Evolutionary conservation across 2,113 vertebrate genomes (phyloP).

Genomic region (Ptyas mucosa): DNA sequence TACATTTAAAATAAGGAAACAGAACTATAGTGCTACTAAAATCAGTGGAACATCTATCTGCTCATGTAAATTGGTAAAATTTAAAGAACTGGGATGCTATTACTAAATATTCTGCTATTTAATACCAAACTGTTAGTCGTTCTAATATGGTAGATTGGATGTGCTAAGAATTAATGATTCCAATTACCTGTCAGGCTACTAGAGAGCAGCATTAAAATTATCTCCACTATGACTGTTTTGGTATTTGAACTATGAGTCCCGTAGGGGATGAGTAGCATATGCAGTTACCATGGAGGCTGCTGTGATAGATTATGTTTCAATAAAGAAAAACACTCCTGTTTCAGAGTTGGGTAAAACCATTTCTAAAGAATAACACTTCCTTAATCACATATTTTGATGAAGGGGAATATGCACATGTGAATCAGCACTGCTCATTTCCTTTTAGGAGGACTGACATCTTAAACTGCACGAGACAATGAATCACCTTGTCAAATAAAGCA

Average conservation of each 20-base stretch:
- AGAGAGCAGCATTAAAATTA: constrained; percentile 31
- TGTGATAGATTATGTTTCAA: constrained; percentile 60
- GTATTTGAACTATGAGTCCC: constrained; percentile 16
- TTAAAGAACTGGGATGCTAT: background rate
- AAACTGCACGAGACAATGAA: constrained; percentile 70
- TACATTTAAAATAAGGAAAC: background rate
- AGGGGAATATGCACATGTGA: constrained; percentile 59
- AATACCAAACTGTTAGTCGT: background rate
- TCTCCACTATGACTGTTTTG: constrained; percentile 33
- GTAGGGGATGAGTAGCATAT: constrained; percentile 8
- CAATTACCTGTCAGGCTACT: constrained; percentile 38
- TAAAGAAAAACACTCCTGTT: constrained; percentile 60
- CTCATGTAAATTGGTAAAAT: background rate
- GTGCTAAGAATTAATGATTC: constrained; percentile 43
- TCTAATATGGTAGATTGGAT: constrained; percentile 7
- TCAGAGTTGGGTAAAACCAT: constrained; percentile 62
- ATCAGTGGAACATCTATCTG: background rate
- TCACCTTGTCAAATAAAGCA: constrained; percentile 76
- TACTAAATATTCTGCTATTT: background rate
- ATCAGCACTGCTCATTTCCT: constrained; percentile 65
- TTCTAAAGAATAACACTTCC: constrained; percentile 65
- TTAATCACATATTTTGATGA: constrained; percentile 70
- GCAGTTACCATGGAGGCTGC: constrained; percentile 38
- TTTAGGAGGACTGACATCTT: constrained; percentile 68
- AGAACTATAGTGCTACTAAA: background rate